These are phyloP conservation scores for Orestias chungarensis DNA, from an alignment of 2,797 vertebrate genomes.

Conservation along the genomic window DNA sequence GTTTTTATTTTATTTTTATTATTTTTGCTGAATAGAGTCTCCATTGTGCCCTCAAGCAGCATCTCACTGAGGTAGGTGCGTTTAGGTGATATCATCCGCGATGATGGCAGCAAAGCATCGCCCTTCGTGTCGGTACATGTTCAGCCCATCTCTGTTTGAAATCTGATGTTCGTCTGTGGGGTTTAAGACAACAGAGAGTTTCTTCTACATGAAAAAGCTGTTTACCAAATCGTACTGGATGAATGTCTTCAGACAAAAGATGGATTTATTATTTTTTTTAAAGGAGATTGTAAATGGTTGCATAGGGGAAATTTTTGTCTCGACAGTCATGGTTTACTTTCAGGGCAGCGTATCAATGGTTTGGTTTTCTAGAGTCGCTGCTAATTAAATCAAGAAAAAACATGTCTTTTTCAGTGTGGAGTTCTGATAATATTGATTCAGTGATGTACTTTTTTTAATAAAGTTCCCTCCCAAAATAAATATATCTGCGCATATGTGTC, in stretches of 20 bases:
- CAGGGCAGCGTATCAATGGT: constrained; percentile 17
- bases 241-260: constrained; percentile 23
- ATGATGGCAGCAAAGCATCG: constrained; percentile 48
- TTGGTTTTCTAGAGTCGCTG: constrained; percentile 2
- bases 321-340: not conserved
- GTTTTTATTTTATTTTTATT: too few species aligned
- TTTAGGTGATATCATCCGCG: constrained; percentile 49
- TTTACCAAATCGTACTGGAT: constrained; percentile 35
- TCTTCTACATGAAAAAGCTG: constrained; percentile 39
- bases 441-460: not conserved
- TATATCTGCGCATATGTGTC: too few species aligned
- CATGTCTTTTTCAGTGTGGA: not conserved
- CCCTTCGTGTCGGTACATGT: constrained; percentile 69
- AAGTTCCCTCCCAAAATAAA: not conserved
- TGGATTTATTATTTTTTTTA: constrained; percentile 1
- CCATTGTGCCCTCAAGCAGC: constrained; percentile 14
- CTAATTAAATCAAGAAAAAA: not conserved
- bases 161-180: constrained; percentile 56
- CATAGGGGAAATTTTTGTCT: constrained; percentile 24
- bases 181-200: constrained; percentile 47
- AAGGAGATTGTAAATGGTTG: constrained; percentile 1
- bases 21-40: not conserved
- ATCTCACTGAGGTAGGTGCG: constrained; percentile 21
- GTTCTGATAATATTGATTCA: not conserved
- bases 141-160: constrained; percentile 34